Base-by-base conservation (phyloP, 2,888 invertebrate genomes). In the Drosophila tanythrix region DNA sequence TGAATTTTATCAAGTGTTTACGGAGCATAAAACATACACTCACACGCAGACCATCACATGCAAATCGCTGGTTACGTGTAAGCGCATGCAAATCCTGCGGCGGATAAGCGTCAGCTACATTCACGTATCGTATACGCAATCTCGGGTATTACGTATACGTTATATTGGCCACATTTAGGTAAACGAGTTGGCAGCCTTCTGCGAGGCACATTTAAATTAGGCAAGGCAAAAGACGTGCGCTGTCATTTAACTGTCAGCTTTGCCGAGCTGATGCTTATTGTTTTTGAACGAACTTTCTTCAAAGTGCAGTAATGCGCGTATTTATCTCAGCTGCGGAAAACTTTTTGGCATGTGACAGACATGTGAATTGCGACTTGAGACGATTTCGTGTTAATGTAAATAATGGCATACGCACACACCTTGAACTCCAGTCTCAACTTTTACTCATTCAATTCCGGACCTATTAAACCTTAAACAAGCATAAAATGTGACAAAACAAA, bases 1-100 rank as follows among this genome's bases (percentile, higher is more conserved):
- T 77, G 79, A 89, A 74, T 87, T 87, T 87, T 87, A 89, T 84
- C 89, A 84, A 89, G 85, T 89, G 88, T 89, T 87, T 89, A 82
- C 87, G 82, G 74, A 71, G 83, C 83, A 87, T 76, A 74, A 77
- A 79, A 82, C 57, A 43, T 56, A 60, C 36, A 66, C 51, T 67
- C 27, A 55, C 50, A 63, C 31, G 55, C 18, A 64, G 29, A 48
- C 11, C 40, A n/a, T 0, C 48, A 43, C 31, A 52, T 70, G 70
- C 76, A 66, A 81, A 82, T 79, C 52, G 51, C 3, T 57, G 62
- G 46, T 33, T 48, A 68, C 53, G 68, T 80, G 73, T 59, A 84
- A 82, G 65, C 70, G 76, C 70, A 75, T 73, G 73, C 83, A 69
- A 81, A 82, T 82, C 63, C 64, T 62, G 66, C 43, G 72, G 78